Evolutionary conservation across 1,140 invertebrate genomes (phyloP).

Genomic region (Pseudoatta argentina): DNA sequence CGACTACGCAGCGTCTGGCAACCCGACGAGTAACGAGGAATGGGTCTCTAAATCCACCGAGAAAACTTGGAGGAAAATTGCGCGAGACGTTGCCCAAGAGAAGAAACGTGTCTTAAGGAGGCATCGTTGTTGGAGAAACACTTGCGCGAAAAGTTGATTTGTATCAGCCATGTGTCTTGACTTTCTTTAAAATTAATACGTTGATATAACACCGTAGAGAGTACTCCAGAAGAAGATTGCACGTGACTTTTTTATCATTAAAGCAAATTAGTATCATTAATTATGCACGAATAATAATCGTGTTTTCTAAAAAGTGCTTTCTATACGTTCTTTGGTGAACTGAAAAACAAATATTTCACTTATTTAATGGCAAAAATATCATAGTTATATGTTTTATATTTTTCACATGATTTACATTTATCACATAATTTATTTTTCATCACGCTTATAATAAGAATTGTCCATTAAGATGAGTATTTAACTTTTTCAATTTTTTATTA

Average conservation of each 20-base stretch:
- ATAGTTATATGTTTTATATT: neutral
- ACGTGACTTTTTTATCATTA: slow-evolving; percentile 3
- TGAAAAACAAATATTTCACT: neutral
- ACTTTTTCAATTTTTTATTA: slow-evolving; percentile 5
- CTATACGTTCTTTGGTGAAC: neutral
- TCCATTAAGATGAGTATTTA: neutral
- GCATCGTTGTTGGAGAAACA: neutral
- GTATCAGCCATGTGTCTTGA: slow-evolving; percentile 28
- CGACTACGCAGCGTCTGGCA: neutral
- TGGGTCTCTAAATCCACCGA: slow-evolving; percentile 26
- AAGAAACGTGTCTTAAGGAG: slow-evolving; percentile 48
- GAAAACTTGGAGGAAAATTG: slow-evolving; percentile 53
- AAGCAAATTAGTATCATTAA: neutral
- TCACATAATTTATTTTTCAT: neutral
- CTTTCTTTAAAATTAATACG: slow-evolving; percentile 33
- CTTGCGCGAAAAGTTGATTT: slow-evolving; percentile 45
- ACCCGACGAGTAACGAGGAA: slow-evolving; percentile 1
- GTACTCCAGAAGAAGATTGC: neutral
- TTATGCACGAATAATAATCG: neutral
- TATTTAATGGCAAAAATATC: neutral
- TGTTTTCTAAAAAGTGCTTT: neutral
- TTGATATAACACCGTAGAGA: neutral
- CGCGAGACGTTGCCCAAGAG: slow-evolving; percentile 24
- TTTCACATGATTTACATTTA: neutral
- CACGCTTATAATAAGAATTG: slow-evolving; percentile 1